Conservation (phyloP, 2,888 invertebrate genomes). For the Leptinotarsa peninsularis region DNA sequence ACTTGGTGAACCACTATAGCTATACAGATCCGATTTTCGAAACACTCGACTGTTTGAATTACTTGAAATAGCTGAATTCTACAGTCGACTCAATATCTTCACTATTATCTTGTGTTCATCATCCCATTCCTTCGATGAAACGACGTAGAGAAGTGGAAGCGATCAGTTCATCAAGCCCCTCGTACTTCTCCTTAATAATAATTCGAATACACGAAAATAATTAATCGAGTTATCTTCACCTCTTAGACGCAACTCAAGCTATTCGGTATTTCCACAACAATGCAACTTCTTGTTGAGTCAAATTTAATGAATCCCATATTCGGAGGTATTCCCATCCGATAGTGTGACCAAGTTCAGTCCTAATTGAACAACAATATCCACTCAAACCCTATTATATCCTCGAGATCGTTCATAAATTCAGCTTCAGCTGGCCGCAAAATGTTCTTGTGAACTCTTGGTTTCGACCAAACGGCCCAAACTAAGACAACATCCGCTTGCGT, state of each 20-base stretch:
- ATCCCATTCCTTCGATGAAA: too few species aligned
- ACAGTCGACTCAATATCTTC: too few species aligned
- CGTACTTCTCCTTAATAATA: neutral
- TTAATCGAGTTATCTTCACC: slow-evolving; percentile 15
- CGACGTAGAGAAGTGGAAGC: too few species aligned
- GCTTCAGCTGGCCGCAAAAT: slow-evolving; percentile 44
- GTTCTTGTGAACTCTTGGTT: slow-evolving; percentile 44
- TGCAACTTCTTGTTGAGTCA: slow-evolving; percentile 22
- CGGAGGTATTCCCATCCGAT: slow-evolving; percentile 32
- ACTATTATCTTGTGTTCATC: too few species aligned
- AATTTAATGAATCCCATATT: slow-evolving; percentile 38
- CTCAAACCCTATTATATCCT: slow-evolving; percentile 44
- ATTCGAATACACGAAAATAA: slow-evolving; percentile 12
- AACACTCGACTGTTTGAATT: too few species aligned
- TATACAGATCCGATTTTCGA: too few species aligned
- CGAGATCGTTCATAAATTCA: slow-evolving; percentile 43
- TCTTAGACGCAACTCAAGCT: neutral
- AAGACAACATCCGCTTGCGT: slow-evolving; percentile 41
- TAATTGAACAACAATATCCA: slow-evolving; percentile 45
- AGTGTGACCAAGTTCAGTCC: slow-evolving; percentile 25
- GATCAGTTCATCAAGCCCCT: too few species aligned
- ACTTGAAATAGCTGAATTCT: too few species aligned
- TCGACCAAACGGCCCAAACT: slow-evolving; percentile 28
- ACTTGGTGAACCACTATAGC: too few species aligned
- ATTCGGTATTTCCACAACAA: slow-evolving; percentile 5